Evolutionary conservation across 2,113 vertebrate species (phyloP).

Genomic region (Phyllostomus discolor): DNA sequence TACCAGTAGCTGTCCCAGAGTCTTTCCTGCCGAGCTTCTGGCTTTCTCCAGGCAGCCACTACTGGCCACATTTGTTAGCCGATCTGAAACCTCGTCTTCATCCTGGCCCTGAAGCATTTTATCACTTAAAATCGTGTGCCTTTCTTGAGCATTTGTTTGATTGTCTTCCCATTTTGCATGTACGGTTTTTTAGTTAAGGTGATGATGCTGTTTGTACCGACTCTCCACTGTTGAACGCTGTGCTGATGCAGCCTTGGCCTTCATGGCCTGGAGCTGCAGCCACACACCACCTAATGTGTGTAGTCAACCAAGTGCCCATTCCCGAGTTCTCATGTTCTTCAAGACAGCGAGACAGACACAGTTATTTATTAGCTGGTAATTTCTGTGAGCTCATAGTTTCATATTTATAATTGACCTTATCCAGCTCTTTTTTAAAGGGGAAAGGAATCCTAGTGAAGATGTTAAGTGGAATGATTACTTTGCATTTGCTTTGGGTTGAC

Average conservation of each 20-base stretch:
- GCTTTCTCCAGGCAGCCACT: background rate
- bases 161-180: background rate
- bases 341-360: background rate
- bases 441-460: background rate
- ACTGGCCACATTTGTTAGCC: background rate
- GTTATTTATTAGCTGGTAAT: background rate
- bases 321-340: background rate
- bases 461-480: background rate
- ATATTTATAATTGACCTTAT: background rate
- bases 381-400: background rate
- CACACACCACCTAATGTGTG: background rate
- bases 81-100: background rate
- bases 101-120: background rate
- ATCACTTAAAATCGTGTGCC: background rate
- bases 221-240: background rate
- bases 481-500: background rate
- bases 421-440: background rate
- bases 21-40: background rate
- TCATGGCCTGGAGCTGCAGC: background rate
- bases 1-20: rapidly evolving
- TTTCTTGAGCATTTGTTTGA: background rate
- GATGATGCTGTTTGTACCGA: rapidly evolving
- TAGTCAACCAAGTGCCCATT: background rate
- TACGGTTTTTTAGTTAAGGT: background rate
- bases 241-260: background rate